phyloP scores from a whole-genome alignment of 2,888 invertebrate genomes.

The Loripinus fragilis region DNA sequence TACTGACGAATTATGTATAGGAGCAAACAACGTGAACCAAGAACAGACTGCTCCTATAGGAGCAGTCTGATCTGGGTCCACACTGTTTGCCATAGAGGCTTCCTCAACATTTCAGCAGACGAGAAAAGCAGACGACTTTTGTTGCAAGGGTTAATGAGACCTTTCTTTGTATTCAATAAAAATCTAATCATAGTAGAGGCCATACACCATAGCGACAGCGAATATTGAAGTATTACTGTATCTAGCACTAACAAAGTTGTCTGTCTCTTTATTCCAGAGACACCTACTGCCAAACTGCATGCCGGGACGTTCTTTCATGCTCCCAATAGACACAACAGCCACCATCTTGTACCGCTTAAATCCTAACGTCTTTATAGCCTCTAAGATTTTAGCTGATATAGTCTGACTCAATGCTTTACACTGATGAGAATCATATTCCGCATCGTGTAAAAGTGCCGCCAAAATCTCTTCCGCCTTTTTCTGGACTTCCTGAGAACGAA shows the following conservation, averaged over 20 bases:
- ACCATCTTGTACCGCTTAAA: slow-evolving; percentile 76
- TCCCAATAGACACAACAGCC: slow-evolving; percentile 79
- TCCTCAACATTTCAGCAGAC: too few species aligned
- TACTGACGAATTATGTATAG: too few species aligned
- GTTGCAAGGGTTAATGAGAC: too few species aligned
- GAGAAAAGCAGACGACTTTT: too few species aligned
- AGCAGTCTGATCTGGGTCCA: too few species aligned
- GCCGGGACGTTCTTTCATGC: slow-evolving; percentile 74
- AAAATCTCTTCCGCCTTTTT: slow-evolving; percentile 58
- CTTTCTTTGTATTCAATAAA: not conserved
- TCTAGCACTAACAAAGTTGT: slow-evolving; percentile 79
- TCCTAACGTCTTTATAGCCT: slow-evolving; percentile 69
- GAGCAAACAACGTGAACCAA: too few species aligned
- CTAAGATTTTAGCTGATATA: slow-evolving; percentile 73
- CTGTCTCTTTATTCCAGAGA: slow-evolving; percentile 80
- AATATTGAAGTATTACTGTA: slow-evolving; percentile 78
- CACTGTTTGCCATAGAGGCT: too few species aligned
- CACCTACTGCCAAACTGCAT: slow-evolving; percentile 80
- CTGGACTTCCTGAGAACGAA: slow-evolving; percentile 53
- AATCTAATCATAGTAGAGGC: slow-evolving; percentile 70
- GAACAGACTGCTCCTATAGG: too few species aligned
- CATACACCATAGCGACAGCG: slow-evolving; percentile 80
- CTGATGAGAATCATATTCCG: slow-evolving; percentile 67
- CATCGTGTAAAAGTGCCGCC: slow-evolving; percentile 61
- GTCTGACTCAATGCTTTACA: slow-evolving; percentile 74